Evolutionary conservation across 1,140 invertebrate genomes (phyloP), one percentile per base, ranked within the genome.

Genomic region (Caenorhabditis brenneri): DNA sequence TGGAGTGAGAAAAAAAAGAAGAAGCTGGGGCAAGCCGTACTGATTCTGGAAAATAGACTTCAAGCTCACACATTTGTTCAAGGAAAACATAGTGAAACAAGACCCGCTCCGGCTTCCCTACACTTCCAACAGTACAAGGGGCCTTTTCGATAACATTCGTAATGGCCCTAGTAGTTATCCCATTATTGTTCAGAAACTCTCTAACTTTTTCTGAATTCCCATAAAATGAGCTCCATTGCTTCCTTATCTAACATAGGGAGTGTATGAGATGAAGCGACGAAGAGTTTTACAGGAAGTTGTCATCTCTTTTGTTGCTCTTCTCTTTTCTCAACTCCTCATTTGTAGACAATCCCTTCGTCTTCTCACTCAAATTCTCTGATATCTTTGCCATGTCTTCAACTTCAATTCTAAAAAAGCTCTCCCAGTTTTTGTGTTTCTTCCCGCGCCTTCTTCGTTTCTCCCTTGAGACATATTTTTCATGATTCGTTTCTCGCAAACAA

Each of bases 391-490:
- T 65, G 58, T 65, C 58, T 33, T 74, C 65, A 74, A 74, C 65
- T 74, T 74, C 65, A 74, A 27, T 74, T 46, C 65, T 74, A 74
- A 74, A 74, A 74, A 74, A 39, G 36, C 65, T 74, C 65, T 74
- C 33, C 29, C 65, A 42, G 16, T 46, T 74, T 42, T 74, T 15
- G 12, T 36, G 22, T 24, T 58, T 29, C 24, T 65, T 36, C 58
- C 29, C 3, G 58, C 10, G 12, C 0, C 29, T 46, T 55, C 22
- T 46, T 15, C 9, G n/a, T n/a, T 42, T 10, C 4, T 74, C 65
- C 29, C 65, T 74, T 46, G 65, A 74, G 65, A 74, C 65, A 74
- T 74, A 74, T 74, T 74, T 74, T 74, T 74, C 65, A 74, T 74
- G 65, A 74, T 74, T 74, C 65, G 65, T 74, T 74, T 74, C 65